Evolutionary conservation across 2,113 vertebrate species (phyloP).

Genomic region (Tachuris rubrigastra): DNA sequence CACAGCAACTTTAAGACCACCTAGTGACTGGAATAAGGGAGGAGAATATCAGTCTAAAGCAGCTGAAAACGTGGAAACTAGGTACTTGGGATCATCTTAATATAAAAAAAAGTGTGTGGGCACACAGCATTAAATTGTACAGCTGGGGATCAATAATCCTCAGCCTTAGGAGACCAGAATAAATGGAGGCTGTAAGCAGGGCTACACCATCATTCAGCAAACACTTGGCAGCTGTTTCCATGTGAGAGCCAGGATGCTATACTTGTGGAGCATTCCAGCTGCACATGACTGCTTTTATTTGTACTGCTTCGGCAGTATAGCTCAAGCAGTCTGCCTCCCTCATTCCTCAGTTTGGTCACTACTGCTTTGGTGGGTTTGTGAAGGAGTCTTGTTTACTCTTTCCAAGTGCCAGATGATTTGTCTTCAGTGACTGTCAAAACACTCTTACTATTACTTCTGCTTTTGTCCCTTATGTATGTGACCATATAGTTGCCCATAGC

Average conservation of each 20-base stretch:
- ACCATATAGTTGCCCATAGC: background rate
- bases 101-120: background rate
- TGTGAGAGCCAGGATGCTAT: background rate
- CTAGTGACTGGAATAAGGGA: background rate
- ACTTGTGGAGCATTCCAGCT: background rate
- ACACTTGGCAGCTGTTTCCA: background rate
- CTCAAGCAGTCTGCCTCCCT: background rate
- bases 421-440: background rate
- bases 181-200: background rate
- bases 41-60: background rate
- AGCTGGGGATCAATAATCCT: background rate
- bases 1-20: background rate
- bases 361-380: background rate
- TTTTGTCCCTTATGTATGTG: background rate
- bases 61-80: background rate
- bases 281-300: constrained; percentile 7
- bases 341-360: background rate
- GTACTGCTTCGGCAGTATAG: background rate
- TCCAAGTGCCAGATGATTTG: background rate
- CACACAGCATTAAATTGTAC: background rate
- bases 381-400: background rate
- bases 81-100: background rate
- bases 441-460: background rate
- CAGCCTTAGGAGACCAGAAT: background rate
- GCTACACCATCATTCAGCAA: background rate